Evolutionary conservation across 2,888 invertebrate species (phyloP).

Genomic region (Lycaena phlaeas): DNA sequence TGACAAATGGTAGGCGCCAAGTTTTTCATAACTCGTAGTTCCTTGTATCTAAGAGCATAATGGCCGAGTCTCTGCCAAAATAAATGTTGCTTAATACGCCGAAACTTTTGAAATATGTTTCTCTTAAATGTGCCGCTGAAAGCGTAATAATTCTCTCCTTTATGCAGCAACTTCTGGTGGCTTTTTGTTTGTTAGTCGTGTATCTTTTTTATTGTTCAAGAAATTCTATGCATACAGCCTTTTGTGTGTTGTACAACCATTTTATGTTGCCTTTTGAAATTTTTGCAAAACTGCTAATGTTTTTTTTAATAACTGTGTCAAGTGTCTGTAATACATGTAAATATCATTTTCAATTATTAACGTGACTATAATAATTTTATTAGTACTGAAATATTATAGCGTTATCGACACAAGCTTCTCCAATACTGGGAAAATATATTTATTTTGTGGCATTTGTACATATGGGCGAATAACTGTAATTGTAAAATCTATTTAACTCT

Average conservation of each 20-base stretch:
- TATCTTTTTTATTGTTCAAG: slow-evolving; percentile 46
- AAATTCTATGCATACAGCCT: slow-evolving; percentile 23
- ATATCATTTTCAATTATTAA: no score
- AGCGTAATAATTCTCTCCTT: slow-evolving; percentile 66
- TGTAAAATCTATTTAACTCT: no score
- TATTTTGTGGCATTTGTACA: no score
- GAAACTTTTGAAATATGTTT: slow-evolving; percentile 71
- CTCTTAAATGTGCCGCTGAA: slow-evolving; percentile 69
- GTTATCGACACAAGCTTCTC: no score
- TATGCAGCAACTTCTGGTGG: slow-evolving; percentile 51
- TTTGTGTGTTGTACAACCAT: slow-evolving; percentile 20
- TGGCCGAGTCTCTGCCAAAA: slow-evolving; percentile 69
- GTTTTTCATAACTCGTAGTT: slow-evolving; percentile 48
- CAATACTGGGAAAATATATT: no score
- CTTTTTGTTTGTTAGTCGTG: slow-evolving; percentile 43
- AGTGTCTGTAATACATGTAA: no score
- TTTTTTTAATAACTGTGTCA: slow-evolving; percentile 15
- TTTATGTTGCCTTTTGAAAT: slow-evolving; percentile 15
- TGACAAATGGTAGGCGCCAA: slow-evolving; percentile 31
- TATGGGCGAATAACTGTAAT: no score
- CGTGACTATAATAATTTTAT: no score
- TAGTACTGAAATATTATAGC: no score
- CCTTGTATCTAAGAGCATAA: slow-evolving; percentile 42
- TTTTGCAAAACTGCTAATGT: slow-evolving; percentile 13
- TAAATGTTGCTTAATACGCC: slow-evolving; percentile 71